Evolutionary conservation across 53 echinoderm and acorn worm species (phyloP).

Genomic region (Apostichopus leukothele): DNA sequence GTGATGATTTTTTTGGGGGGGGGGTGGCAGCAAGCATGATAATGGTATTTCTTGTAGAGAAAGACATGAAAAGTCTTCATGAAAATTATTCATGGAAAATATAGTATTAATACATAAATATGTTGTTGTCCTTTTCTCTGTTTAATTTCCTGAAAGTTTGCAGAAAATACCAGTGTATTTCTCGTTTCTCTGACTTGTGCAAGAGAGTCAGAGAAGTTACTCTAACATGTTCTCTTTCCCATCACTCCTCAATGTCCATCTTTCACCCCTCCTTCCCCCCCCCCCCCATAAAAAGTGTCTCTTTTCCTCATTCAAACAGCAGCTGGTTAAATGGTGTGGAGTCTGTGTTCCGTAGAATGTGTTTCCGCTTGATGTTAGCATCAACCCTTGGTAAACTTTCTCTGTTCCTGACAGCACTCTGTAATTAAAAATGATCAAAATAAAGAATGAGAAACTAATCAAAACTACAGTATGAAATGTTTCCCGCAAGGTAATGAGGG

Average conservation of each 20-base stretch:
- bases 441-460: neutral
- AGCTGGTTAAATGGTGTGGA: conserved; percentile 16
- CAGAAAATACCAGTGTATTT: too few relatives aligned
- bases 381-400: conserved; percentile 77
- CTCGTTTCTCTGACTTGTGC: too few relatives aligned
- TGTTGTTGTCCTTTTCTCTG: too few relatives aligned
- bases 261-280: neutral
- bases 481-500: too few relatives aligned
- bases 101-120: too few relatives aligned
- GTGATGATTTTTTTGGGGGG: too few relatives aligned
- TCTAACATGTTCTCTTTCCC: neutral
- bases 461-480: too few relatives aligned
- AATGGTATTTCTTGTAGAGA: neutral
- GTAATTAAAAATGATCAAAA: neutral
- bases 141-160: too few relatives aligned
- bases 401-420: conserved; percentile 80
- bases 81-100: neutral
- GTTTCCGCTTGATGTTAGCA: conserved; percentile 91
- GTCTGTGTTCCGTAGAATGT: conserved; percentile 26
- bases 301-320: conserved; percentile 27
- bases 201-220: too few relatives aligned
- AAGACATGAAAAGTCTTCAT: neutral
- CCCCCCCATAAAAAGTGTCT: neutral
- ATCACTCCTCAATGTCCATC: neutral
- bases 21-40: neutral